Evolutionary conservation across 2,888 invertebrate species (phyloP).

Genomic region (Orchesellides sinensis): DNA sequence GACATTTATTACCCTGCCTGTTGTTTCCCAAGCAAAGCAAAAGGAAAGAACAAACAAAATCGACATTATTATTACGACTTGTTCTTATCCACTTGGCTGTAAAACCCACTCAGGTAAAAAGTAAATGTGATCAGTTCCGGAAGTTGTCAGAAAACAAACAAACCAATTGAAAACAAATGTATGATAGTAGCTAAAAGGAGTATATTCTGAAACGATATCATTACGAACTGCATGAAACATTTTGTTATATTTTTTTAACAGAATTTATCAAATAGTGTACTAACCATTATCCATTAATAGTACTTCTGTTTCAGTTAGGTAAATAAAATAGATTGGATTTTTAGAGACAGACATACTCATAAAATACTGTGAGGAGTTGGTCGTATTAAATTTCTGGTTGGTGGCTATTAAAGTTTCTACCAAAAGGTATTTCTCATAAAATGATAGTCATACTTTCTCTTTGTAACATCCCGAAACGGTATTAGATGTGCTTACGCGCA

Average conservation of each 20-base stretch:
- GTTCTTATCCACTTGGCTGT: not conserved
- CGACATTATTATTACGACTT: conserved; percentile 12
- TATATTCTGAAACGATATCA: not conserved
- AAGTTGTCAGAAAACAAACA: conserved; percentile 16
- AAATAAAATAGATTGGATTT: too few relatives aligned
- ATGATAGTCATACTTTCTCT: too few relatives aligned
- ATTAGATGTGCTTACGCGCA: not conserved
- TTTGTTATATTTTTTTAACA: not conserved
- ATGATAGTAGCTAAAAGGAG: too few relatives aligned
- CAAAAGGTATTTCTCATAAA: too few relatives aligned
- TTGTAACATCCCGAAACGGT: not conserved
- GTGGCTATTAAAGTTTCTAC: too few relatives aligned
- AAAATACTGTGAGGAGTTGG: too few relatives aligned
- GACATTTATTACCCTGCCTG: not conserved
- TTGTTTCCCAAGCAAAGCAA: not conserved
- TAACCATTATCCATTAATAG: not conserved
- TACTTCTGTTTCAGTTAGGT: not conserved
- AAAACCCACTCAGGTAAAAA: not conserved
- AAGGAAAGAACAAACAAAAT: conserved; percentile 1
- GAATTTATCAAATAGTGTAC: too few relatives aligned
- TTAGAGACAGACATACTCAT: too few relatives aligned
- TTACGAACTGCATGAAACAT: not conserved
- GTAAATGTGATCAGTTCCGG: conserved; percentile 14
- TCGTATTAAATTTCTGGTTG: too few relatives aligned
- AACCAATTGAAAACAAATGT: not conserved